Evolutionary conservation across 2,888 invertebrate genomes (phyloP), one percentile per base, ranked within the genome.

Genomic region (Notocelia uddmanniana): DNA sequence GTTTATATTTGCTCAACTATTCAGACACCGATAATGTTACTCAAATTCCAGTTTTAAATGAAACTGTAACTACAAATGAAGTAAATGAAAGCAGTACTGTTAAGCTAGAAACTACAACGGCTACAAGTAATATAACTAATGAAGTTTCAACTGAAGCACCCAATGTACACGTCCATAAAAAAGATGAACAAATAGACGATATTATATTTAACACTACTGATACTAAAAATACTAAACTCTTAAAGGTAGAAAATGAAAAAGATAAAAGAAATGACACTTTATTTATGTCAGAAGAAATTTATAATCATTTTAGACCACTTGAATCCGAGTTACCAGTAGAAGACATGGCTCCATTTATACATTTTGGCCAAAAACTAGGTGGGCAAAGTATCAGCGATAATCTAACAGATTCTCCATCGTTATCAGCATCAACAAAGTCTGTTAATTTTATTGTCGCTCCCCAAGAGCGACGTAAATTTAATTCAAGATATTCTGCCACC

Each of bases 331-430:
- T 95, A 68, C 95, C 95, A 0, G 94, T 94, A 55, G 95, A 95
- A 83, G 96, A 96, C 79, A 94, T 96, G 91, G 95, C 95, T 62
- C 96, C 96, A 13, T 96, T 96, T 85, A 90, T 96, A 71, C 95
- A 94, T 81, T 96, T 96, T 81, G 96, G 96, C 0, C 95, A 96
- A 80, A 96, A 96, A 82, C 80, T 94, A 54, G 92, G 88, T 11
- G 89, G 91, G 1, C 87, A 80, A 73, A 78, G 80, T 18, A 88
- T 93, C 19, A 90, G 79, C 73, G 94, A 93, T 73, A 94, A 93
- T 75, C 82, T 93, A 13, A 93, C 93, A 0, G 87, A 91, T 78
- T 89, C 91, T 19, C 92, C 93, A n/a, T 88, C 88, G 26, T 76
- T 91, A 58, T 92, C 92, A 55, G 92, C 93, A n/a, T 93, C 93